Conservation (phyloP, 2,797 vertebrate genomes). For the Sebastes vulpes region DNA sequence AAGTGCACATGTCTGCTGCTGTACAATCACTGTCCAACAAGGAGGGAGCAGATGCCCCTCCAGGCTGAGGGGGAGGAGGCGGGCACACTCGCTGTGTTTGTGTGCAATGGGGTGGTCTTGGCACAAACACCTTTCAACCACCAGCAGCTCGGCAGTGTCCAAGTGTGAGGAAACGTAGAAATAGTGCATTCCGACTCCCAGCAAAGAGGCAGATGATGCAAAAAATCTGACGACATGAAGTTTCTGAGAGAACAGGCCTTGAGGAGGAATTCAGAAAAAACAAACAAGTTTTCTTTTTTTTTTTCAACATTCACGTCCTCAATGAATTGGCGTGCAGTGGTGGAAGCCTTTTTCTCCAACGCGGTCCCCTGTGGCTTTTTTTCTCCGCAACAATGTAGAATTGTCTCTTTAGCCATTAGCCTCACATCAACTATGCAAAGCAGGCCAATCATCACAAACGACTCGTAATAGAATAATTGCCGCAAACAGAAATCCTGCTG, state of each 20-base stretch:
- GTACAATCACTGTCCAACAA: constrained; percentile 42
- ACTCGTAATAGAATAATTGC: constrained; percentile 54
- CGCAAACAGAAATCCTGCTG: constrained; percentile 62
- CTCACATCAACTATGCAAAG: constrained; percentile 82
- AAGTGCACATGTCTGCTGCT: constrained; percentile 15
- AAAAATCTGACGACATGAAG: constrained; percentile 39
- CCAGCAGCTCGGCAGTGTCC: constrained; percentile 32
- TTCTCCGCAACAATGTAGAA: constrained; percentile 52
- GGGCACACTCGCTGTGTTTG: constrained; percentile 44
- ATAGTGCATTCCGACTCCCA: constrained; percentile 33
- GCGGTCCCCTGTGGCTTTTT: constrained; percentile 53
- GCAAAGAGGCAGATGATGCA: constrained; percentile 25
- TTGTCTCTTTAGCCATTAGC: constrained; percentile 70
- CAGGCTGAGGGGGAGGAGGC: constrained; percentile 33
- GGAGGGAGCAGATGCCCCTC: constrained; percentile 55
- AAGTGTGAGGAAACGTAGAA: constrained; percentile 36
- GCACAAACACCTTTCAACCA: constrained; percentile 41
- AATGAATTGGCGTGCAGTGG: constrained; percentile 22
- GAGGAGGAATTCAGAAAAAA: constrained; percentile 40
- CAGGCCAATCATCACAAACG: constrained; percentile 72
- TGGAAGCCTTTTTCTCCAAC: constrained; percentile 32
- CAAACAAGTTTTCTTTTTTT: not conserved
- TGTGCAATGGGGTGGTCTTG: constrained; percentile 51
- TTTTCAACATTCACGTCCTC: constrained; percentile 42
- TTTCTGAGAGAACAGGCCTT: constrained; percentile 64